phyloP scores from a whole-genome alignment of 2,888 invertebrate species.

The Pachliopta kotzebuea region DNA sequence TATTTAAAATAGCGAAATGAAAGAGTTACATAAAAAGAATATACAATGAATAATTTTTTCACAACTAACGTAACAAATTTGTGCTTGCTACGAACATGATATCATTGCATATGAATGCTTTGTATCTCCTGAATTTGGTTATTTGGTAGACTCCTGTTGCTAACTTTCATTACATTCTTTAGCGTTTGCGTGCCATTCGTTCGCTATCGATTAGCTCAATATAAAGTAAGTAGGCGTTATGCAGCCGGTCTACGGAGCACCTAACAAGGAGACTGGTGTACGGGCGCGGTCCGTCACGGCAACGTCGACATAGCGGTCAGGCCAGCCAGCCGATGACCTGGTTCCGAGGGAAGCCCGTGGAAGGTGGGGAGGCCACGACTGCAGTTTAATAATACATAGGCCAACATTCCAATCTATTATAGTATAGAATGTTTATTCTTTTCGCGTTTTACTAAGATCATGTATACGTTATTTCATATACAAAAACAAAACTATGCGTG shows the following conservation, averaged over 20 bases:
- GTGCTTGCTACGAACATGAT: not conserved
- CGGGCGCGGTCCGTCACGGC: slow-evolving; percentile 53
- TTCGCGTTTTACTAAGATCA: slow-evolving; percentile 11
- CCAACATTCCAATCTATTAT: slow-evolving; percentile 20
- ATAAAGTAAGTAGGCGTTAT: slow-evolving; percentile 43
- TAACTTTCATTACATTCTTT: slow-evolving; percentile 38
- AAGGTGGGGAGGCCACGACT: slow-evolving; percentile 45
- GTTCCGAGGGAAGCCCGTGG: slow-evolving; percentile 68
- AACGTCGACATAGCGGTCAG: slow-evolving; percentile 52
- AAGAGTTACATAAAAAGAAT: no score
- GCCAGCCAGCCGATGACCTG: slow-evolving; percentile 70
- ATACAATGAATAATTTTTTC: no score
- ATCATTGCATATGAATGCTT: not conserved
- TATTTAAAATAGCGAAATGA: no score
- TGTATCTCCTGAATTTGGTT: not conserved
- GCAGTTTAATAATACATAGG: slow-evolving; percentile 9
- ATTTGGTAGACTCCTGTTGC: slow-evolving; percentile 12
- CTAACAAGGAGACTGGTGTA: slow-evolving; percentile 46
- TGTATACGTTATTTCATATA: not conserved
- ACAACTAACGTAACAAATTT: not conserved
- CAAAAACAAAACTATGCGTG: slow-evolving; percentile 3
- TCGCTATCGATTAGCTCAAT: slow-evolving; percentile 39
- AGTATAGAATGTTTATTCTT: slow-evolving; percentile 11
- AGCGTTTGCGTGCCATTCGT: slow-evolving; percentile 40
- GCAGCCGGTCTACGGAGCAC: slow-evolving; percentile 42